Conservation (phyloP, 2,888 invertebrate genomes). For the Stenichneumon culpator region DNA sequence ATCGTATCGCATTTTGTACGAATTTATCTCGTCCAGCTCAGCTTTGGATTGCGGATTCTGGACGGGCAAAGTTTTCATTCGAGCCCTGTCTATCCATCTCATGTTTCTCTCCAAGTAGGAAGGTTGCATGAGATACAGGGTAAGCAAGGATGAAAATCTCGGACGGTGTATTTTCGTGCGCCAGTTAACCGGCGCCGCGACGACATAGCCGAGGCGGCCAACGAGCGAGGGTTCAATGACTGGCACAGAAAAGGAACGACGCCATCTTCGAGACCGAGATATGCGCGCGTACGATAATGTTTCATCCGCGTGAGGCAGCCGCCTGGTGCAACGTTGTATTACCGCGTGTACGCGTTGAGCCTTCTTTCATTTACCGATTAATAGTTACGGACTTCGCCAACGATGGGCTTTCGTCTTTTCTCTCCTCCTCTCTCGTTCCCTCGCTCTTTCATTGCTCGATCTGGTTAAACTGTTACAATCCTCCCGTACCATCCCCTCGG, state of each 20-base stretch:
- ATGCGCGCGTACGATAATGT: slow-evolving; percentile 73
- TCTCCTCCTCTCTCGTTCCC: neutral
- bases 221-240: slow-evolving; percentile 81
- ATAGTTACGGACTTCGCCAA: neutral
- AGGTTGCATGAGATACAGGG: neutral
- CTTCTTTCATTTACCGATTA: neutral
- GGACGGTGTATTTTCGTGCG: slow-evolving; percentile 66
- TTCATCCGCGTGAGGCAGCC: slow-evolving; percentile 46
- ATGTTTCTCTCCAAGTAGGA: neutral
- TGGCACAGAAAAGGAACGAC: slow-evolving; percentile 82
- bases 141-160: slow-evolving; percentile 65
- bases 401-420: neutral
- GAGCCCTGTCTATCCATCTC: neutral
- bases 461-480: slow-evolving; percentile 9
- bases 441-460: neutral
- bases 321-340: neutral
- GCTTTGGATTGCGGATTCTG: neutral
- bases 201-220: slow-evolving; percentile 64
- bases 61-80: neutral
- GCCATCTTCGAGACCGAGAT: slow-evolving; percentile 78
- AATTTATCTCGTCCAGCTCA: too few relatives aligned
- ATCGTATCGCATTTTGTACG: too few relatives aligned
- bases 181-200: slow-evolving; percentile 48
- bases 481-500: neutral
- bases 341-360: neutral